Evolutionary conservation across 1,140 invertebrate genomes (phyloP), one percentile per base, ranked within the genome.

Genomic region (Drosophila parvula): DNA sequence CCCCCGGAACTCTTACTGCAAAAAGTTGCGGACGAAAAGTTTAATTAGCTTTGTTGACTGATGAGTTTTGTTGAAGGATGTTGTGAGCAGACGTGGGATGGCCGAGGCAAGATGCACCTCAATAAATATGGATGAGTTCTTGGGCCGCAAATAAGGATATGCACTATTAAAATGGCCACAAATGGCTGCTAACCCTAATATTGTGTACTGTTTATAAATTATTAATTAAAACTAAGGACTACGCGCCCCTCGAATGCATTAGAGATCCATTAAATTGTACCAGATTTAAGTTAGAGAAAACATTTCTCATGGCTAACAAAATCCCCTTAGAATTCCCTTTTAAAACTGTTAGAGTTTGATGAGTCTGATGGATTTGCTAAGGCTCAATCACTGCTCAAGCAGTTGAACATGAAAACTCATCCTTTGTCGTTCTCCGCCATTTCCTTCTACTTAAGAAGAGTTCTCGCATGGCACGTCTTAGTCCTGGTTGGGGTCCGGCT

Each of bases 1-100:
- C 91, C 79, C 30, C 79, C 90, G 22, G 70, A 70, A 69, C 64
- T 77, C 74, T 92, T 92, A 45, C 91, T 92, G 77, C 64, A 34
- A 56, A 63, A 50, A 59, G 60, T 56, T 32, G 27, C 28, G 40
- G 16, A 34, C 38, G 11, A 55, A 79, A 84, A 84, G 62, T 85
- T 81, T 74, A 76, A 81, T 85, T 84, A 74, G 50, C 73, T 81
- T 80, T 84, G 60, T 70, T 84, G 44, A 70, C 48, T 77, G 41
- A 77, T 77, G 74, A 76, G 74, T 74, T 70, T 78, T 77, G 59
- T 74, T 58, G 47, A 40, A 67, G 62, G 55, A 4, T 45, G 40
- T 43, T 41, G 58, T 41, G 34, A 50, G 44, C 38, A 8, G n/a
- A 30, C n/a, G 38, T 9, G 45, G 34, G 18, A 36, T 43, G 44